phyloP scores from a whole-genome alignment of 1,140 invertebrate genomes.

The Lepidurus packardi region DNA sequence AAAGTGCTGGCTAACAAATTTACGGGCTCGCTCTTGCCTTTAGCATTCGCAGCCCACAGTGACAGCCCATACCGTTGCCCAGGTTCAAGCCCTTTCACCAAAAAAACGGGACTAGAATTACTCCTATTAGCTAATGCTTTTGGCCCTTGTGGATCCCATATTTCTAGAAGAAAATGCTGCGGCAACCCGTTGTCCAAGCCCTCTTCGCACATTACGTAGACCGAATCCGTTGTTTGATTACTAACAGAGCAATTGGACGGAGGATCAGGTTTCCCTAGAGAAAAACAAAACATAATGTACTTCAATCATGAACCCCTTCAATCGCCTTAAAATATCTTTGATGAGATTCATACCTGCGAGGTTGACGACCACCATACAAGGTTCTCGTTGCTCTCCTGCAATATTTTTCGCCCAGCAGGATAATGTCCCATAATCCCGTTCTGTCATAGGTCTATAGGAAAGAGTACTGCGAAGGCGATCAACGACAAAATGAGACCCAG shows the following conservation, averaged over 20 bases:
- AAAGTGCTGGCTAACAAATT: slow-evolving; percentile 30
- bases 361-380: slow-evolving; percentile 38
- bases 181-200: slow-evolving; percentile 77
- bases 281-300: slow-evolving; percentile 36
- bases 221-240: slow-evolving; percentile 75
- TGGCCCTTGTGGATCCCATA: slow-evolving; percentile 60
- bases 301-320: background rate
- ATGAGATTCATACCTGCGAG: slow-evolving; percentile 35
- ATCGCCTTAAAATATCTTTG: background rate
- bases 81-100: slow-evolving; percentile 58
- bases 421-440: slow-evolving; percentile 38
- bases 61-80: slow-evolving; percentile 59
- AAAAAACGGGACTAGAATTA: slow-evolving; percentile 52
- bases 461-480: slow-evolving; percentile 32
- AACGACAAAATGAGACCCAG: slow-evolving; percentile 24
- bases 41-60: slow-evolving; percentile 64
- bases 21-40: slow-evolving; percentile 57
- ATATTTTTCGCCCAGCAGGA: slow-evolving; percentile 38
- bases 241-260: slow-evolving; percentile 74
- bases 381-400: slow-evolving; percentile 39
- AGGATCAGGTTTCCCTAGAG: slow-evolving; percentile 71
- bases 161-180: slow-evolving; percentile 69
- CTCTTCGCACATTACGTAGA: slow-evolving; percentile 70
- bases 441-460: slow-evolving; percentile 35
- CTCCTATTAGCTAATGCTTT: slow-evolving; percentile 9